phyloP scores from a whole-genome alignment of 2,797 vertebrate species.

The Sebastes steindachneri region DNA sequence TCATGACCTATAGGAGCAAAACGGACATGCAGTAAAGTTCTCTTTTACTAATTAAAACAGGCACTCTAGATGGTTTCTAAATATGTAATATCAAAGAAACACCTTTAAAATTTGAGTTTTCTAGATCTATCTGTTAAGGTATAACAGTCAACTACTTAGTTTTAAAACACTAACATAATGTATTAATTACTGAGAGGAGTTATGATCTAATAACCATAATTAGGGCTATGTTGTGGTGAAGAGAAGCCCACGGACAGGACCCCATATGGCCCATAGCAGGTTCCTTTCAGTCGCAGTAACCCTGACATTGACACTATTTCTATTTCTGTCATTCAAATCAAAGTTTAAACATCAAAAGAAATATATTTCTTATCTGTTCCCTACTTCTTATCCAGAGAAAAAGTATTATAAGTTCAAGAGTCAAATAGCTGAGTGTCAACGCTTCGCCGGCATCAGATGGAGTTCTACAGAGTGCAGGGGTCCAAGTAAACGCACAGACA shows the following conservation, averaged over 20 bases:
- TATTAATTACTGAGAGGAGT: no score
- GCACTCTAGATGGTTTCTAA: background rate
- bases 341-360: background rate
- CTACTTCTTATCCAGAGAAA: background rate
- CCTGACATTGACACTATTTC: background rate
- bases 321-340: background rate
- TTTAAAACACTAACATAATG: no score
- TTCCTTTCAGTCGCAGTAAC: background rate
- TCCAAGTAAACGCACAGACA: constrained; percentile 20
- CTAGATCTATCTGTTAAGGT: no score
- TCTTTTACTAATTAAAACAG: background rate
- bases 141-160: no score
- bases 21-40: background rate
- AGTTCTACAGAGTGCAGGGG: background rate
- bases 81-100: no score
- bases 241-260: fast-evolving
- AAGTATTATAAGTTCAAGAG: background rate
- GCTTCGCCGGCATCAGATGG: constrained; percentile 8
- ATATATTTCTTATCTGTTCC: background rate
- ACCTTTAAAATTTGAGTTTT: no score
- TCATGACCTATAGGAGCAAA: no score
- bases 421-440: constrained; percentile 11
- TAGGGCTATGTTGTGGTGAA: background rate
- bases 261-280: background rate
- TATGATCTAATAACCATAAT: no score